A percentile compares a stretch with the other conserved stretches of the same genome.
These are phyloP conservation scores for Pollicipes pollicipes DNA, from an alignment of 1,140 invertebrate genomes.

Conservation along the genomic window DNA sequence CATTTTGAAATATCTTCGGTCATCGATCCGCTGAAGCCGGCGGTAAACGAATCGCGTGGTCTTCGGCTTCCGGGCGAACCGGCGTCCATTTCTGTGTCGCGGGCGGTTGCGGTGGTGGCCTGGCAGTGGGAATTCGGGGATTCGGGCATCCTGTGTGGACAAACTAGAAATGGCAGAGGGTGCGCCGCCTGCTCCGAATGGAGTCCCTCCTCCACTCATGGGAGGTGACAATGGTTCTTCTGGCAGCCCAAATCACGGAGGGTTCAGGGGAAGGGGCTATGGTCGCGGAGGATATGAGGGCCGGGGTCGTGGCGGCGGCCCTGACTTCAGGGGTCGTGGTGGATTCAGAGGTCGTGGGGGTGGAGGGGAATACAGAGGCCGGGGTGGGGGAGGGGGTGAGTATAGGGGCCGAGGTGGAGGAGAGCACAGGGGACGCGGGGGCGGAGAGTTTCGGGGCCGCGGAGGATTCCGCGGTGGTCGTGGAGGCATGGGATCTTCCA, in stretches of 20 bases:
- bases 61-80: too few relatives aligned
- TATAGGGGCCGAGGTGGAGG: background rate
- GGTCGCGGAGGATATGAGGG: background rate
- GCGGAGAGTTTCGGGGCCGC: slow-evolving; percentile 25
- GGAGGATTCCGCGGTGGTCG: slow-evolving; percentile 22
- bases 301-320: too few relatives aligned
- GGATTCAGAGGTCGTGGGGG: background rate
- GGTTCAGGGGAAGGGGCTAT: background rate
- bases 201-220: background rate
- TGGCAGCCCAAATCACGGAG: background rate
- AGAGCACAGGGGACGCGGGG: slow-evolving; percentile 21
- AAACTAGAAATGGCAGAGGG: background rate
- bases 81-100: background rate
- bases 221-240: background rate
- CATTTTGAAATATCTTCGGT: too few relatives aligned
- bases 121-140: background rate
- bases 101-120: too few relatives aligned
- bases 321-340: background rate
- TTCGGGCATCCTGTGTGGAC: background rate
- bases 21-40: too few relatives aligned
- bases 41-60: background rate
- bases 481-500: slow-evolving; percentile 20
- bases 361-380: background rate
- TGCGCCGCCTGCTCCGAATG: background rate
- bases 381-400: background rate